A percentile compares a stretch with the other conserved stretches of the same genome.
Conservation (phyloP, 2,797 vertebrate species). For the Hippopotamyrus pictus region DNA sequence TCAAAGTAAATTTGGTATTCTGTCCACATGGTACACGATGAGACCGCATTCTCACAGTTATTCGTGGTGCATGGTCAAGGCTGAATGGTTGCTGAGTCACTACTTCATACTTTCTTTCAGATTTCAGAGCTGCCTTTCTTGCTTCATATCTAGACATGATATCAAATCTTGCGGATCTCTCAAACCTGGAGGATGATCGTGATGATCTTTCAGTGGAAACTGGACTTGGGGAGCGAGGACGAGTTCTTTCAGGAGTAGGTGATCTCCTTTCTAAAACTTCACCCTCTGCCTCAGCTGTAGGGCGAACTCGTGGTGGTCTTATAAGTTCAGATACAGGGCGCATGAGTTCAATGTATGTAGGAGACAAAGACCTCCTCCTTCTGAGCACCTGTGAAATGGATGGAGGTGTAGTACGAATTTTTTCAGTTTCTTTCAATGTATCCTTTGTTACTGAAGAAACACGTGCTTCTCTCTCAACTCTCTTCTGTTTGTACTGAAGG, state of each 20-base stretch:
- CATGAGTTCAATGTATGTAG: conserved; percentile 97
- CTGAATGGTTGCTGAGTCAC: conserved; percentile 93
- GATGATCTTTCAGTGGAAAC: conserved; percentile 80
- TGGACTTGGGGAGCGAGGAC: conserved; percentile 93
- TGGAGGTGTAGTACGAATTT: conserved; percentile 57
- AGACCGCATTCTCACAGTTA: conserved; percentile 95
- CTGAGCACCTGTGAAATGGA: conserved; percentile 78
- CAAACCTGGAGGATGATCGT: conserved; percentile 88
- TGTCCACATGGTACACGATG: conserved; percentile 85
- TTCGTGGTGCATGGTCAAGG: conserved; percentile 85
- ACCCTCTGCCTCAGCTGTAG: conserved; percentile 56
- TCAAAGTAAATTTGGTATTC: conserved; percentile 89
- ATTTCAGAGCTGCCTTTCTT: conserved; percentile 92
- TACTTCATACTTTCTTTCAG: conserved; percentile 89
- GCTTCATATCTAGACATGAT: conserved; percentile 98
- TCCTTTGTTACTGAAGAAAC: conserved; percentile 65
- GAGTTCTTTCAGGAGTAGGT: conserved; percentile 94
- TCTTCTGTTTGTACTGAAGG: conserved; percentile 49
- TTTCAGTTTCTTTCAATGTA: conserved; percentile 69
- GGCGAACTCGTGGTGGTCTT: conserved; percentile 57
- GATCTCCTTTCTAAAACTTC: conserved; percentile 77
- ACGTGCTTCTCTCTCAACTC: conserved; percentile 58
- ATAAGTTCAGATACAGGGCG: conserved; percentile 92
- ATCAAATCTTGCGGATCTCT: conserved; percentile 93
- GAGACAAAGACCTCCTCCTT: conserved; percentile 88